Conservation (phyloP, 2,888 invertebrate genomes). For the Agriopis leucophaearia region DNA sequence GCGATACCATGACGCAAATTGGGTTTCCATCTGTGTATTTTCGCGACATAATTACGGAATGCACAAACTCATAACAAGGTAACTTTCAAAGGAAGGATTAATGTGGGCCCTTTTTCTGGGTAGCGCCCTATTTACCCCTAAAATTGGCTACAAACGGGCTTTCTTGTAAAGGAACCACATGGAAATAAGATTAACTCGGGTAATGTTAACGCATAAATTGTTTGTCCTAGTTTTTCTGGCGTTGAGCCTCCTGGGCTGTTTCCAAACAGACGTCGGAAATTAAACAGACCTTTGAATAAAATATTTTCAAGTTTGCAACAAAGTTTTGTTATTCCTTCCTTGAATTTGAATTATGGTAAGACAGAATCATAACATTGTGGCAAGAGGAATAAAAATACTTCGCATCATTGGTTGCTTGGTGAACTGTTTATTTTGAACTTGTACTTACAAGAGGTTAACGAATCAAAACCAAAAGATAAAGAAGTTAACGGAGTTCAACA, state of each 20-base stretch:
- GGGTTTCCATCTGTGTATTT: constrained; percentile 17
- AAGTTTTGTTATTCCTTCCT: constrained; percentile 9
- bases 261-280: constrained; percentile 29
- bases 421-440: background rate
- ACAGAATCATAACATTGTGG: background rate
- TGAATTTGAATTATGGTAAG: constrained; percentile 8
- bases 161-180: constrained; percentile 34
- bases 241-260: constrained; percentile 22
- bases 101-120: constrained; percentile 27
- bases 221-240: constrained; percentile 36
- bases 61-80: constrained; percentile 37
- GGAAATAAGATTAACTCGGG: constrained; percentile 39
- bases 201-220: constrained; percentile 38
- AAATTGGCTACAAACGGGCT: constrained; percentile 37
- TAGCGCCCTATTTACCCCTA: constrained; percentile 20
- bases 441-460: background rate
- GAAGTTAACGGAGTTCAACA: background rate
- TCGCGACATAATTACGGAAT: constrained; percentile 30
- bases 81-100: constrained; percentile 38
- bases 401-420: background rate
- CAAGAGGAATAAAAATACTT: background rate
- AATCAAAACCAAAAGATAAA: background rate
- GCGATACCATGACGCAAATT: constrained; percentile 7
- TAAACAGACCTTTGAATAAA: constrained; percentile 22
- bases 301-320: constrained; percentile 22